phyloP scores from a whole-genome alignment of 2,113 vertebrate species.

The Cricetomys ansorgei region DNA sequence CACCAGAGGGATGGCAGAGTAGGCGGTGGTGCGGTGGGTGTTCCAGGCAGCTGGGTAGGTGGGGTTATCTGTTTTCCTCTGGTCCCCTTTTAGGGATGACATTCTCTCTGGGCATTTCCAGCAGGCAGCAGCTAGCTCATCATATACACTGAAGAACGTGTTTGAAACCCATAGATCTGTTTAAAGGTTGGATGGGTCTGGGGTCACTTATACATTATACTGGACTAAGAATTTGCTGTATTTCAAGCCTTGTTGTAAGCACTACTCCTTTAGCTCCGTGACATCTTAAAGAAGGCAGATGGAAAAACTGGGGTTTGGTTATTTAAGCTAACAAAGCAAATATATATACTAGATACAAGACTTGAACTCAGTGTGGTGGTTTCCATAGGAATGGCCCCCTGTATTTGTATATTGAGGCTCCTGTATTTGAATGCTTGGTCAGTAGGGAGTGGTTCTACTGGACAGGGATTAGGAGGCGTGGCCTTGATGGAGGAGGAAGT shows the following conservation, averaged over 20 bases:
- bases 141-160: background rate
- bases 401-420: no score
- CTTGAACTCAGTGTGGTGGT: no score
- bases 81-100: background rate
- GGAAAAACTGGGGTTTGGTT: background rate
- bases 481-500: background rate
- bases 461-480: background rate
- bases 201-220: background rate
- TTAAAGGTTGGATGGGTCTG: background rate
- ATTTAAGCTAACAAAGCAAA: background rate
- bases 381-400: background rate
- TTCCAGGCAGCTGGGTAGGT: background rate
- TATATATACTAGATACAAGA: background rate
- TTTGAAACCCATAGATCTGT: background rate
- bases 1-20: background rate
- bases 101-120: background rate
- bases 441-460: background rate
- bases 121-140: background rate
- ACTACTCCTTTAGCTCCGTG: background rate
- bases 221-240: background rate
- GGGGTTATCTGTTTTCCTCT: background rate
- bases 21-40: background rate
- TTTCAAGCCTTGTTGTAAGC: background rate
- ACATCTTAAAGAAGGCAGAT: background rate
- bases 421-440: background rate